Percentiles rank a stretch among this genome's conserved stretches.
Evolutionary conservation across 2,797 vertebrate species (phyloP).

Genomic region (Oreochromis mossambicus): DNA sequence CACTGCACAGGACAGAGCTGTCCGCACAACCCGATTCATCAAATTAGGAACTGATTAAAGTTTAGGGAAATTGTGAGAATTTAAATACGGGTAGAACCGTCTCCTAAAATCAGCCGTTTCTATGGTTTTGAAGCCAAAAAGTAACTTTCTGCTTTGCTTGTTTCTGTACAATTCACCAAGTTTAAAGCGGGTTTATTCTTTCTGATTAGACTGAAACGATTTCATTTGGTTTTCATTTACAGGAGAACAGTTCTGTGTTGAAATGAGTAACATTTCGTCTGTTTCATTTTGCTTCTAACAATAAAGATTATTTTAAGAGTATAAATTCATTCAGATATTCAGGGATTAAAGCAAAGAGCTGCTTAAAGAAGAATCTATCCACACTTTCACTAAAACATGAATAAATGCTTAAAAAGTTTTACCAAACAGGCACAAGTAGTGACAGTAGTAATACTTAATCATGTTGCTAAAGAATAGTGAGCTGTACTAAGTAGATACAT

Average conservation of each 20-base stretch:
- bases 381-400: background rate
- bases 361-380: background rate
- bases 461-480: background rate
- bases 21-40: background rate
- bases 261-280: background rate
- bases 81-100: no score
- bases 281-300: background rate
- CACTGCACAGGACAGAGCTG: background rate
- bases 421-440: background rate
- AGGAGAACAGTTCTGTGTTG: background rate
- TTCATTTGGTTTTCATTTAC: background rate
- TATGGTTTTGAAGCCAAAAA: background rate
- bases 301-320: background rate
- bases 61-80: background rate
- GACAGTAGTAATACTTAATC: background rate
- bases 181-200: background rate
- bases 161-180: background rate
- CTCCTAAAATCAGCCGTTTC: background rate
- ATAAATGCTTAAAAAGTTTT: background rate
- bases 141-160: background rate
- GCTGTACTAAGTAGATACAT: background rate
- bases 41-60: no score
- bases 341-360: background rate
- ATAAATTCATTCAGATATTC: background rate
- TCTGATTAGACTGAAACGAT: fast-evolving